Evolutionary conservation across 2,797 vertebrate species (phyloP), one percentile per base, ranked within the genome.

Genomic region (Syncerus caffer): DNA sequence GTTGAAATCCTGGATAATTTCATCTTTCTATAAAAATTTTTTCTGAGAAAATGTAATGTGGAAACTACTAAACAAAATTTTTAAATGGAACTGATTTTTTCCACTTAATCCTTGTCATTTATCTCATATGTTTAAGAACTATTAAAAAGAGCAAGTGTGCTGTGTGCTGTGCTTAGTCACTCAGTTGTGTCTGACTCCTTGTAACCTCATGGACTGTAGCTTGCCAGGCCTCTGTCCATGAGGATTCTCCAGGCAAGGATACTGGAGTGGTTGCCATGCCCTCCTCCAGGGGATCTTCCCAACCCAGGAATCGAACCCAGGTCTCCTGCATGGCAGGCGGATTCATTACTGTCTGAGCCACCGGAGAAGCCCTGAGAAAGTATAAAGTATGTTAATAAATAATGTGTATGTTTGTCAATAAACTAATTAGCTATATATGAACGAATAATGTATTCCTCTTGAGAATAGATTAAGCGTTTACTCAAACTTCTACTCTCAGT

Each of bases 141-240:
- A 14, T 78, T 55, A 85, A 74, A 88, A 16, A 38, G 31, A 74
- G 31, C 85, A 62, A 7, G 10, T 71, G 38, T 3, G 34, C 19
- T 3, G 34, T 23, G 19, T 71, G 19, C 67, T 71, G 21, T 7
- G 67, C 67, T 38, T 38, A 71, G 19, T 23, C 19, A 11, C 5
- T 38, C 19, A 38, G 11, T 38, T 1, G 5, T 38, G 11, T 71
- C 11, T 0, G 0, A 13, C 0, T 38, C 3, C 67, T 71, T 23
- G 2, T 2, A 3, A 7, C 67, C 5, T 2, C 11, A 0, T 71
- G 67, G 34, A 38, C 67, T 71, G 67, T 38, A 71, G 67, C 67
- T 6, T 1, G 19, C 34, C 34, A 38, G 34, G 67, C 34, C 1
- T 23, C 67, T 71, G 67, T 23, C 67, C 34, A 23, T 71, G 67